Evolutionary conservation across 1,140 invertebrate species (phyloP), one percentile per base, ranked within the genome.

Genomic region (Ladona fulva): DNA sequence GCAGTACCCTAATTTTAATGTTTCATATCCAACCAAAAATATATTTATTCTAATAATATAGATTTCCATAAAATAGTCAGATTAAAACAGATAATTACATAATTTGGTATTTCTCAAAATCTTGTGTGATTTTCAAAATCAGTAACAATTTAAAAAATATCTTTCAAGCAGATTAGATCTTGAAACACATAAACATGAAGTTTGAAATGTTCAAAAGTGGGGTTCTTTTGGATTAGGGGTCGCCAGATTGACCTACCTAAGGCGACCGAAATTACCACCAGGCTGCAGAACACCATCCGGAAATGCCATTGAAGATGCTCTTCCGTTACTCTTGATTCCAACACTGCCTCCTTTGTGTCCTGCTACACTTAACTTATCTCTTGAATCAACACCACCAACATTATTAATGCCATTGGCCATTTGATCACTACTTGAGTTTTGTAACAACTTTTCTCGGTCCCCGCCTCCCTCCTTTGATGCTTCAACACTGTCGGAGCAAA

Each of bases 401-500:
- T 66, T 22, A 66, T 66, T 66, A 19, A 66, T 66, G 52, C 52
- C 52, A 66, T 66, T 66, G 52, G 14, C 52, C 52, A 66, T 66
- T 19, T 22, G 52, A 66, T 66, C 52, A 66, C 52, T 66, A 16
- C 52, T 66, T 19, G 52, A 66, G n/a, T 66, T 66, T 22, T 16
- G 16, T 66, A 66, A 16, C 14, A 66, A 6, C 12, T 3, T 66
- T 19, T 16, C n/a, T 66, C n/a, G 52, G 52, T 66, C 52, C 52
- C 52, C 52, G 16, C n/a, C 52, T 22, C n/a, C n/a, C 52, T 66
- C 52, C 52, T 19, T 66, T 6, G 52, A 6, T 66, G 52, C 52
- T 66, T 66, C 52, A 66, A 66, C 52, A 66, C 52, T 66, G 52
- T 66, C 52, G 52, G 52, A 66, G 52, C 52, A 66, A 66, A 66